Evolutionary conservation across 2,797 vertebrate species (phyloP).

Genomic region (Gymnothorax javanicus): DNA sequence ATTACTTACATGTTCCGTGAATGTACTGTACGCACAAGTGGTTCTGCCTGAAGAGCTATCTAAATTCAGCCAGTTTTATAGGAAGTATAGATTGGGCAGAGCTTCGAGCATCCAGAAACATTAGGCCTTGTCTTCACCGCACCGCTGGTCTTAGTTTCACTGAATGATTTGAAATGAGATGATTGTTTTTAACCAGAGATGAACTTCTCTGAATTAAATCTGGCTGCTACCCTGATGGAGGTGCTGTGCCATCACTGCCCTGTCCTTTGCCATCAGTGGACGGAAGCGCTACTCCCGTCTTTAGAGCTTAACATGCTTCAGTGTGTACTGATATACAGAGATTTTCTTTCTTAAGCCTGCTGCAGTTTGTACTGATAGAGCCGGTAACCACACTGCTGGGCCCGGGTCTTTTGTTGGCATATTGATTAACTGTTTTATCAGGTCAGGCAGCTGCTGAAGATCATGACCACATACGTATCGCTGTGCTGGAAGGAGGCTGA

Average conservation of each 20-base stretch:
- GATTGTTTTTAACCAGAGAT: background rate
- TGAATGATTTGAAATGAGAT: background rate
- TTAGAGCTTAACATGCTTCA: background rate
- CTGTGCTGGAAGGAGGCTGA: background rate
- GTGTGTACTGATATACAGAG: no score
- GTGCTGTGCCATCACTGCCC: background rate
- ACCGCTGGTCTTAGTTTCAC: background rate
- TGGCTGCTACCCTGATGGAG: background rate
- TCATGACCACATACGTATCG: background rate
- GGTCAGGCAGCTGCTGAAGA: background rate
- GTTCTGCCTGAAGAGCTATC: background rate
- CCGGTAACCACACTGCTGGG: background rate
- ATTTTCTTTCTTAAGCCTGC: no score
- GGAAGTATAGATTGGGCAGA: background rate
- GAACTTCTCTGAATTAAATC: background rate
- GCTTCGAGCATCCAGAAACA: background rate
- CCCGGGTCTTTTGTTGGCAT: background rate
- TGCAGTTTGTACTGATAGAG: conserved; percentile 13
- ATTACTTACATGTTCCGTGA: background rate
- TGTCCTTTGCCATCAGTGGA: background rate
- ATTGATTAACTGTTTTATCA: background rate
- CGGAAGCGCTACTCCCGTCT: background rate
- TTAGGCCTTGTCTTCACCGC: background rate
- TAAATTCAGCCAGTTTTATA: background rate
- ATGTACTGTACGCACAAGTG: no score